phyloP scores from a whole-genome alignment of 2,888 invertebrate genomes.

The Syrista parreyssii region DNA sequence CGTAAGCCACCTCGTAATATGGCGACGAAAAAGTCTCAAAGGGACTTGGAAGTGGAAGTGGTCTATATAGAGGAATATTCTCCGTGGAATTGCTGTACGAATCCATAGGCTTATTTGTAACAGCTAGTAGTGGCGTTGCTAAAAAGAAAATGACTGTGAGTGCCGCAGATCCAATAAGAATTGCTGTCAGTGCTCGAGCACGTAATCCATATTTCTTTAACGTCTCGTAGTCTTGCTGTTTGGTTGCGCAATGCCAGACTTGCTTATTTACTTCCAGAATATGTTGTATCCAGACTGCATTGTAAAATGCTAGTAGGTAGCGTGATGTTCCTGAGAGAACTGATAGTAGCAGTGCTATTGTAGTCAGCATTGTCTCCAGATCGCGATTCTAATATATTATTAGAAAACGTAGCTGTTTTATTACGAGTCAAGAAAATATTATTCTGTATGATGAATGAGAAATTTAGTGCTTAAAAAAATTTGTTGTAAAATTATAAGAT shows the following conservation, averaged over 20 bases:
- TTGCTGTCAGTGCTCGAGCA: background rate
- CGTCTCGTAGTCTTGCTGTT: background rate
- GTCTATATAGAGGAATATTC: background rate
- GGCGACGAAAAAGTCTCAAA: background rate
- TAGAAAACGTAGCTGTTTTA: background rate
- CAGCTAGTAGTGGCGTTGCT: background rate
- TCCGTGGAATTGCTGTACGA: background rate
- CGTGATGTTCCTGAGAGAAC: background rate
- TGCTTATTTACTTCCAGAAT: background rate
- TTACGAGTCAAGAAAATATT: background rate
- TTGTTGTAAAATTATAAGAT: too few relatives aligned
- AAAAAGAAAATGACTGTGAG: background rate
- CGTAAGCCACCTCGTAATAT: background rate
- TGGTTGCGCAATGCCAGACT: background rate
- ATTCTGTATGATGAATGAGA: too few relatives aligned
- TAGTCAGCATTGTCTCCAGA: background rate
- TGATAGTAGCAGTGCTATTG: background rate
- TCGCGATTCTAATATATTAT: background rate
- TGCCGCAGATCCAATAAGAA: background rate
- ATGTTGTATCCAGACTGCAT: background rate
- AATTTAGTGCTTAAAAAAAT: too few relatives aligned
- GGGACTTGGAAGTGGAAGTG: background rate
- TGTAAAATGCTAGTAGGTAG: background rate
- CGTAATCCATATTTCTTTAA: background rate
- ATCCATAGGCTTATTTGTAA: background rate